These are phyloP conservation scores for Fabriciana adippe DNA, from an alignment of 2,888 invertebrate genomes.

Conservation along the genomic window DNA sequence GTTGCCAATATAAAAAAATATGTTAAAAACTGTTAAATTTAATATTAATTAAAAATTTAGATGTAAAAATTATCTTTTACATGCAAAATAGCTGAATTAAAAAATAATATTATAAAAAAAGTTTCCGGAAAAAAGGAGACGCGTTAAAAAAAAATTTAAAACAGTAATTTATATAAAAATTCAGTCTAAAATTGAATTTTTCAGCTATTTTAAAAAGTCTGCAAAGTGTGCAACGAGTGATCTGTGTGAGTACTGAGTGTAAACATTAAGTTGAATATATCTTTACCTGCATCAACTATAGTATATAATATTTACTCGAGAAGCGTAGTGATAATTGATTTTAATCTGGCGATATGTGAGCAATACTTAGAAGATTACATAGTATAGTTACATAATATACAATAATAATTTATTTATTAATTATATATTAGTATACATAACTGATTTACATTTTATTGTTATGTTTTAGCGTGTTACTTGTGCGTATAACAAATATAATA, in stretches of 20 bases:
- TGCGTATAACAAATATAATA: conserved; percentile 7
- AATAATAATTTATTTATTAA: conserved; percentile 43
- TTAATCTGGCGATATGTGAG: conserved; percentile 9
- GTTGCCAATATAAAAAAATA: conserved; percentile 6
- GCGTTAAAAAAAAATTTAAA: background rate
- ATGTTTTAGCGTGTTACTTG: conserved; percentile 9
- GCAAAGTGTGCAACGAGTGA: conserved; percentile 33
- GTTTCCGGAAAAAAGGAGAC: no score
- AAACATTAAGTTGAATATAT: conserved; percentile 27
- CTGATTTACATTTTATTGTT: conserved; percentile 45
- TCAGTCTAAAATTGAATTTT: background rate
- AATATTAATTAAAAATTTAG: background rate
- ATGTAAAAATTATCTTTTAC: no score
- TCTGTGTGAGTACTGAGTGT: conserved; percentile 3
- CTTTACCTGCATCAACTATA: background rate
- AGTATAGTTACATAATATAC: conserved; percentile 62
- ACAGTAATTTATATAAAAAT: conserved; percentile 4
- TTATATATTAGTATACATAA: conserved; percentile 46
- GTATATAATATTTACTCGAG: background rate
- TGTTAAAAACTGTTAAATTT: background rate
- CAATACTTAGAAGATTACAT: conserved; percentile 17
- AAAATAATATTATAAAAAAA: no score
- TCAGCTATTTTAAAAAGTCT: background rate
- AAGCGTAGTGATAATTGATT: background rate
- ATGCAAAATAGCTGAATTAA: no score